These are phyloP conservation scores for Pemphredon lugubris DNA, from an alignment of 2,888 invertebrate genomes.

Conservation along the genomic window DNA sequence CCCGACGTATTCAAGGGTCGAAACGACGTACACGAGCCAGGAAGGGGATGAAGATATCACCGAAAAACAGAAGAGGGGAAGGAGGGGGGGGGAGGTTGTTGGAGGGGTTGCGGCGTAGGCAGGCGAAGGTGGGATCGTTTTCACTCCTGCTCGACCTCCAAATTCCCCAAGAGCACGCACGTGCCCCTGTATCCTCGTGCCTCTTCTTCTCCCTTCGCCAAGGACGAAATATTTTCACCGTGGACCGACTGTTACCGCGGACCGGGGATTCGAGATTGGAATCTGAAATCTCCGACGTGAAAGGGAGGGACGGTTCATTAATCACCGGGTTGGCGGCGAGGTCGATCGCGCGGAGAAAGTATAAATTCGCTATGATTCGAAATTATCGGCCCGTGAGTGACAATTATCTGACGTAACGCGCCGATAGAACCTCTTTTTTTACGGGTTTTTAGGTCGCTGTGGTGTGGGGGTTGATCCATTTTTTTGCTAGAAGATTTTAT, in stretches of 20 bases:
- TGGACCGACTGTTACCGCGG: conserved; percentile 14
- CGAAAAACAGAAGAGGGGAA: too few relatives aligned
- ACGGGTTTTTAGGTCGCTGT: too few relatives aligned
- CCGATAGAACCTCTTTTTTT: too few relatives aligned
- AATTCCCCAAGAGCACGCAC: conserved; percentile 70
- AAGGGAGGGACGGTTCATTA: conserved; percentile 26
- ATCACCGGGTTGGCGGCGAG: conserved; percentile 26
- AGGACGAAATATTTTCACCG: conserved; percentile 55
- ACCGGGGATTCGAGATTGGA: conserved; percentile 44
- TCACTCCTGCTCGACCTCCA: conserved; percentile 64
- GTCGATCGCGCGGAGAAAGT: background rate
- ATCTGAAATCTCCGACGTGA: conserved; percentile 34
- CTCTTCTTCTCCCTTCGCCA: conserved; percentile 42
- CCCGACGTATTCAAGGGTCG: conserved; percentile 32
- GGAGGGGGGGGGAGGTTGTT: background rate
- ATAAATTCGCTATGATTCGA: too few relatives aligned
- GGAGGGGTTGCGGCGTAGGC: too few relatives aligned
- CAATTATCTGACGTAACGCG: background rate
- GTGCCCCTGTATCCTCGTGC: conserved; percentile 52
- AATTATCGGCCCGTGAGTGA: background rate
- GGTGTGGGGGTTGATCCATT: too few relatives aligned
- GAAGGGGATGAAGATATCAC: conserved; percentile 32
- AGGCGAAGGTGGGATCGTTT: conserved; percentile 52
- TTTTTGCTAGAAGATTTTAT: too few relatives aligned
- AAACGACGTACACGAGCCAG: conserved; percentile 23